Evolutionary conservation across 2,113 vertebrate genomes (phyloP).

Genomic region (Chascanopsetta lugubris): DNA sequence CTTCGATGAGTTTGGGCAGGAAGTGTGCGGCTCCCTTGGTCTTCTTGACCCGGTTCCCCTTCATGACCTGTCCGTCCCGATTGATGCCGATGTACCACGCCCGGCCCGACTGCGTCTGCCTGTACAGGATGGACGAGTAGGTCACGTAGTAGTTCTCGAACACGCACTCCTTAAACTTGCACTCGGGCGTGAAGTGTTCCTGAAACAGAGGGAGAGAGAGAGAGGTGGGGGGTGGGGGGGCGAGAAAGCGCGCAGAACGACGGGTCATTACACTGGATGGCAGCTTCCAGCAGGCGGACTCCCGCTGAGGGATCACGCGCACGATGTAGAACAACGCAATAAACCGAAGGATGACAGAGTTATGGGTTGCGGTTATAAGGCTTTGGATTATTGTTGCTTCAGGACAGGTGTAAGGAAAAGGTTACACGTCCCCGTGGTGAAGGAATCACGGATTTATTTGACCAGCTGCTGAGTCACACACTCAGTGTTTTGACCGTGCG

Average conservation of each 20-base stretch:
- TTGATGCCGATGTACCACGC: conserved; percentile 93
- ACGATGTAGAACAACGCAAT: background rate
- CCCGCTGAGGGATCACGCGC: background rate
- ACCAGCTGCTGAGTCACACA: background rate
- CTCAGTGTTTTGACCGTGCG: background rate
- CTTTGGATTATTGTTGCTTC: background rate
- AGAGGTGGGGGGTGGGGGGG: no score
- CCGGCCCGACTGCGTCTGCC: conserved; percentile 88
- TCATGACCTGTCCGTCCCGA: conserved; percentile 90
- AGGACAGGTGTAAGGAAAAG: background rate
- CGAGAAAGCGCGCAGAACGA: no score
- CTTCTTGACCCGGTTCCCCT: conserved; percentile 93
- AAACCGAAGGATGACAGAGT: background rate
- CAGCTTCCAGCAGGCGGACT: background rate
- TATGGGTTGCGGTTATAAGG: background rate
- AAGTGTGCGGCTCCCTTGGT: conserved; percentile 91
- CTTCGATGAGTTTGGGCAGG: conserved; percentile 93
- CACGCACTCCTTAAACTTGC: conserved; percentile 92
- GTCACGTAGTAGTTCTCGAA: conserved; percentile 95
- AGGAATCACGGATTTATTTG: conserved; percentile 8
- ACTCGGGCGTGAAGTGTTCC: conserved; percentile 92
- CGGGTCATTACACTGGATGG: background rate
- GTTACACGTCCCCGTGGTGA: background rate
- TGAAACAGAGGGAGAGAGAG: conserved; percentile 68
- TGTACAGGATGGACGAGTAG: conserved; percentile 91